Evolutionary conservation across 2,888 invertebrate species (phyloP), one percentile per base, ranked within the genome.

Genomic region (Keiferia lycopersicella): DNA sequence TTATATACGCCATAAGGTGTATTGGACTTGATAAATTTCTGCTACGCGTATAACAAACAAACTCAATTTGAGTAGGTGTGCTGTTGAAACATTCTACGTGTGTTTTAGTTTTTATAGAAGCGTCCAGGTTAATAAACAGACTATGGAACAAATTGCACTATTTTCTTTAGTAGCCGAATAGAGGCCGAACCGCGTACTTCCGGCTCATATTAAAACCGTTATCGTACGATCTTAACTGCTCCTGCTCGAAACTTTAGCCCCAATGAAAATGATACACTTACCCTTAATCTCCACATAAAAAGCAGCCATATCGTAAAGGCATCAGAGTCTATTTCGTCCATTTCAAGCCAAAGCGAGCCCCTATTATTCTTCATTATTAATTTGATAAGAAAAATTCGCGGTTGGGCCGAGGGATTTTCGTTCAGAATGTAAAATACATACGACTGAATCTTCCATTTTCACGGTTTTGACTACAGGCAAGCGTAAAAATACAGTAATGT

Each of bases 141-240:
- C 45, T 45, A 71, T 65, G 73, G 78, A 83, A 86, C 82, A 86
- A 84, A 86, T 85, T 81, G 81, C 80, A 78, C 79, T 79, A 83
- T 86, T 86, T 87, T 84, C 82, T 74, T 80, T 77, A 80, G 78
- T 76, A 71, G 76, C 73, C 77, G 73, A 74, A 79, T 73, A 78
- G 77, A 66, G 79, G 77, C 83, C 79, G 74, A 73, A 78, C 78
- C 76, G 70, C 70, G 73, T 77, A 78, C 83, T 91, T 90, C 91
- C 91, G 91, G 84, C 89, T 90, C 87, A 84, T 91, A 91, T 91
- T 90, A 91, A 90, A 88, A 84, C 82, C 72, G 81, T 86, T 91
- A 91, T 91, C 91, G 87, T 70, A 68, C 80, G 79, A 91, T 91
- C 91, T 91, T 87, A 91, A 91, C 91, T 87, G 78, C 88, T 83